Evolutionary conservation across 2,888 invertebrate genomes (phyloP), one percentile per base, ranked within the genome.

Genomic region (Chesias legatella): DNA sequence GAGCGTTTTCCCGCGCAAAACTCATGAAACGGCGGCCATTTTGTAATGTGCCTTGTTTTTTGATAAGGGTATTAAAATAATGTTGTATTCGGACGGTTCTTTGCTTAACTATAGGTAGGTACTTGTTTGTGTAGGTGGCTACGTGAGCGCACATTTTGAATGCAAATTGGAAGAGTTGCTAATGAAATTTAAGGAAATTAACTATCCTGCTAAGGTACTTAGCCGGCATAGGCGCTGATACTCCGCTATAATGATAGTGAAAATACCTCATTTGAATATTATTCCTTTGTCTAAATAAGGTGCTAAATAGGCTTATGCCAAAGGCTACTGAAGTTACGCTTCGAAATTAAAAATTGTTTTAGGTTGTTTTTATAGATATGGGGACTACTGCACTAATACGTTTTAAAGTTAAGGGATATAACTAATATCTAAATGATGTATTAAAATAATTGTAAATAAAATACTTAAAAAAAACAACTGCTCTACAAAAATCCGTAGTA

Each of bases 11-110:
- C 79, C 83, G 82, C 78, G 79, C 80, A 78, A 55, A 83, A 83
- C 82, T 84, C 81, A 78, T 79, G 83, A 81, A 86, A 83, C 73
- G 79, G 76, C 75, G 66, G 82, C 85, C 85, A 84, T 86, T 85
- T 86, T 84, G 85, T 86, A 83, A 86, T 86, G 83, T 82, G 78
- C 84, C 82, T 81, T 88, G 86, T 86, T 85, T 88, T 88, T 88
- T 88, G 86, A 86, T 86, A 86, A 86, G 86, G 83, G 79, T 84
- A 81, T 85, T 86, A 85, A 85, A 84, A 83, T 86, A 84, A 84
- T 65, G 77, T 78, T 58, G 72, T 67, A 71, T 79, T 82, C 76
- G 81, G 79, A 78, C 75, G 74, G 73, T 70, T 79, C 70, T 78
- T 77, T 73, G 61, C 70, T 69, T 52, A 52, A 54, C 52, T 66